These are phyloP conservation scores for Rynchops niger DNA, from an alignment of 2,113 vertebrate species.

Conservation along the genomic window DNA sequence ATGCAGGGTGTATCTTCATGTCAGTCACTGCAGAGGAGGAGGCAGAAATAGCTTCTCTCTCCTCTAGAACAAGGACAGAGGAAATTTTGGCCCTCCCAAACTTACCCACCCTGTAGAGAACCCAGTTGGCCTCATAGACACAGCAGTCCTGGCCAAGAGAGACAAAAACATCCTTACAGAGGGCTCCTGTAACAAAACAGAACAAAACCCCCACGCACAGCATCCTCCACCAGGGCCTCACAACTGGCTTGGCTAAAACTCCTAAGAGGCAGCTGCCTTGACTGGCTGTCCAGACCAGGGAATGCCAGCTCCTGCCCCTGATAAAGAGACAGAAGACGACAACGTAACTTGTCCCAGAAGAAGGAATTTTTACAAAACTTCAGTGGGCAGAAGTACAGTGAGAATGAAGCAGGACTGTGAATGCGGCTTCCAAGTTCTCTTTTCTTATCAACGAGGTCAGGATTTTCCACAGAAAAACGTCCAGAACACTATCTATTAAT, in stretches of 20 bases:
- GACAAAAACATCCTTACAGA: not conserved
- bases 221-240: not conserved
- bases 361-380: not conserved
- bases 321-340: not conserved
- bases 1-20: not conserved
- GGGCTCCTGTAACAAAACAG: not conserved
- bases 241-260: not conserved
- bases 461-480: not conserved
- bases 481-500: not conserved
- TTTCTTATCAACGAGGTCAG: not conserved
- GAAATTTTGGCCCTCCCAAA: not conserved
- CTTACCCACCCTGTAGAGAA: not conserved
- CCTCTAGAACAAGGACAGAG: not conserved
- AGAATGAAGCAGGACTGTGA: not conserved
- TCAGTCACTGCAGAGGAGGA: not conserved
- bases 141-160: not conserved
- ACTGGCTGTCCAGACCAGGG: not conserved
- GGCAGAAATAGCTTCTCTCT: not conserved
- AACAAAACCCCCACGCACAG: not conserved
- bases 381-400: not conserved
- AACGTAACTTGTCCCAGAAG: not conserved
- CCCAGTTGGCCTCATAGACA: not conserved
- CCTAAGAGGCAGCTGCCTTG: not conserved
- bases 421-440: not conserved
- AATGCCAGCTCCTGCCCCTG: not conserved